phyloP scores from a whole-genome alignment of 2,888 invertebrate genomes.

The Ferdinandea cuprea region DNA sequence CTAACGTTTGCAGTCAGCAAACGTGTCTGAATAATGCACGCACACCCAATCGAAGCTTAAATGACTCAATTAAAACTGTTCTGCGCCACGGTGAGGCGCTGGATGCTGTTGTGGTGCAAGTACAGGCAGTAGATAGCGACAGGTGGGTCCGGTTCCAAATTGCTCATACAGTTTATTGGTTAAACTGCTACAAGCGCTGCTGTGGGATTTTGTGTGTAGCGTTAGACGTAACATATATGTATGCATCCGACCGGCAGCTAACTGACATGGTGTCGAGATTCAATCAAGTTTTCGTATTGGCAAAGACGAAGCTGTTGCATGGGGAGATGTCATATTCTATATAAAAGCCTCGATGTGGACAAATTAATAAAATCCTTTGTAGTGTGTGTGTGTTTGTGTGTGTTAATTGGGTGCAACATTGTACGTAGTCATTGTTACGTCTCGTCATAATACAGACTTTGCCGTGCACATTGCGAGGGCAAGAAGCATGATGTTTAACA shows the following conservation, averaged over 20 bases:
- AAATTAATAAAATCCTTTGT: conserved; percentile 18
- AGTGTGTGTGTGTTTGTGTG: too few species aligned
- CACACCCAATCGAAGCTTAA: conserved; percentile 61
- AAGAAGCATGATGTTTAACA: not conserved
- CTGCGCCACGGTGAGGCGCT: conserved; percentile 5
- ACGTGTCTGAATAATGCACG: conserved; percentile 54
- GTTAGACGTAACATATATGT: too few species aligned
- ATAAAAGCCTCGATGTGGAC: conserved; percentile 1
- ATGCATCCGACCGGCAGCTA: conserved; percentile 1
- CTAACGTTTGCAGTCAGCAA: conserved; percentile 9
- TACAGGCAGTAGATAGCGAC: conserved; percentile 50
- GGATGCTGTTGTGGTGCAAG: conserved; percentile 10
- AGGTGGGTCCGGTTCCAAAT: conserved; percentile 65
- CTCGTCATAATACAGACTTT: conserved; percentile 16
- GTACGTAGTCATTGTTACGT: not conserved
- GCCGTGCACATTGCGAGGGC: not conserved
- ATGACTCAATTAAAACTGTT: conserved; percentile 71
- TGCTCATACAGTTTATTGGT: conserved; percentile 54
- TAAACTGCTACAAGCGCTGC: conserved; percentile 28
- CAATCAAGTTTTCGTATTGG: conserved; percentile 50
- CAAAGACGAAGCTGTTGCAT: not conserved
- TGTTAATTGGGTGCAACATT: conserved; percentile 56
- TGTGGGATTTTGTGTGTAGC: conserved; percentile 5
- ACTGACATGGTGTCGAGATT: conserved; percentile 23
- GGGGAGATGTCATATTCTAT: conserved; percentile 33